A percentile compares a stretch with the other conserved stretches of the same genome.
Conservation (phyloP, 92 coral and sea anemone species). For the Micromussa lordhowensis region DNA sequence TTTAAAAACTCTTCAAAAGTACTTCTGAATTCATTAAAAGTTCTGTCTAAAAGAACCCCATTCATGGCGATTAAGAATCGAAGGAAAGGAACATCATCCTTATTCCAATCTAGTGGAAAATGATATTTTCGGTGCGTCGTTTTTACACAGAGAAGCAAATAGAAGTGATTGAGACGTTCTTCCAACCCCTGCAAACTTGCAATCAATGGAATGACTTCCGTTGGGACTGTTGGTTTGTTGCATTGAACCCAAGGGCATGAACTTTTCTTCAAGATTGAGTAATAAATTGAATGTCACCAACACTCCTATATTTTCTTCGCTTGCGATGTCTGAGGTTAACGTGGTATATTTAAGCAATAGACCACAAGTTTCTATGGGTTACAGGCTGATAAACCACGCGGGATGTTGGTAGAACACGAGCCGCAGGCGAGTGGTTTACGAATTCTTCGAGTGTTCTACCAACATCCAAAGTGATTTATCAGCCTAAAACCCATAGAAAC, state of each 20-base stretch:
- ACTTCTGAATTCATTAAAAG: constrained; percentile 54
- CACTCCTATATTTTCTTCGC: constrained; percentile 2
- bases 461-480: too few relatives aligned
- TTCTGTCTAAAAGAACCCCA: constrained; percentile 45
- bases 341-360: too few relatives aligned
- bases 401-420: too few relatives aligned
- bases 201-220: neutral
- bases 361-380: too few relatives aligned
- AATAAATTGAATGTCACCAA: neutral
- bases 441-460: too few relatives aligned
- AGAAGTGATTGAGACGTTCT: neutral
- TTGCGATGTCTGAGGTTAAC: constrained; percentile 1
- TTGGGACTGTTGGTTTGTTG: constrained; percentile 1
- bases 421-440: too few relatives aligned
- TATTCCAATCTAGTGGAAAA: neutral
- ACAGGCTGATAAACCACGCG: too few relatives aligned
- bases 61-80: constrained; percentile 47
- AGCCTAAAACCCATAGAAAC: too few relatives aligned
- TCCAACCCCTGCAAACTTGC: constrained; percentile 22
- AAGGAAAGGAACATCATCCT: constrained; percentile 5
- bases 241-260: constrained; percentile 35
- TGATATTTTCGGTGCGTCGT: neutral
- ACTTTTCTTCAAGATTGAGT: constrained; percentile 5
- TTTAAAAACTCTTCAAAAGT: neutral
- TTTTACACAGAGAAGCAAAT: neutral